Evolutionary conservation across 2,113 vertebrate species (phyloP), one percentile per base, ranked within the genome.

Genomic region (Illadopsis cleaveri): DNA sequence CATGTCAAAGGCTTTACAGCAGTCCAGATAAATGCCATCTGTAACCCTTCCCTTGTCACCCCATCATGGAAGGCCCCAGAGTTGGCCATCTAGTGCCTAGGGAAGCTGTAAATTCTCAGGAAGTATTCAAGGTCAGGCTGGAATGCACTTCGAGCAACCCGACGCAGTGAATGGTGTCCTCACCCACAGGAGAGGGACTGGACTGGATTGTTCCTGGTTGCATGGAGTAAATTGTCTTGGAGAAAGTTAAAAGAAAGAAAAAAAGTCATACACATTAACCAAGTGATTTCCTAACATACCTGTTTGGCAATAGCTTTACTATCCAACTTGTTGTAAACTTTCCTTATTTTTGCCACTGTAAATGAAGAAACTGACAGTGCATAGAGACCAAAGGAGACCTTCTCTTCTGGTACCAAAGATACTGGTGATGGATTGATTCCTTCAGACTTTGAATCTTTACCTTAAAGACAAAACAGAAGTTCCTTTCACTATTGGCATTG

Each of bases 271-370:
- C 3, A 35, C 4, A 50, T 9, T 28, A 82, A 54, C 19, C 14
- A 48, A 25, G 16, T 62, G 4, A 18, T 40, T 53, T 84, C 35
- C 42, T 53, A 91, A 70, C 91, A 82, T 90, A 99, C 99, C 99
- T 99, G 99, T 73, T 99, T 99, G 64, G 99, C 99, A 58, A 99
- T 99, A 95, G 99, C 99, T 98, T 99, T 99, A 97, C 99, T 99
- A 89, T 99, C 99, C 97, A 99, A 95, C 70, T 99, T 99, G 98
- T 99, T 99, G 98, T 99, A 99, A 85, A 99, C 98, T 91, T 99
- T 99, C 84, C 99, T 98, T 96, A 99, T 99, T 96, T 98, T 99
- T 76, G 99, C 99, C 86, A 99, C 99, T 5, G 99, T 99, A 68
- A 99, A 98, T 9, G 98, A 98, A 28, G 99, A 99, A 78, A 99